phyloP scores from a whole-genome alignment of 2,888 invertebrate genomes.

The Synanthedon andrenaeformis region DNA sequence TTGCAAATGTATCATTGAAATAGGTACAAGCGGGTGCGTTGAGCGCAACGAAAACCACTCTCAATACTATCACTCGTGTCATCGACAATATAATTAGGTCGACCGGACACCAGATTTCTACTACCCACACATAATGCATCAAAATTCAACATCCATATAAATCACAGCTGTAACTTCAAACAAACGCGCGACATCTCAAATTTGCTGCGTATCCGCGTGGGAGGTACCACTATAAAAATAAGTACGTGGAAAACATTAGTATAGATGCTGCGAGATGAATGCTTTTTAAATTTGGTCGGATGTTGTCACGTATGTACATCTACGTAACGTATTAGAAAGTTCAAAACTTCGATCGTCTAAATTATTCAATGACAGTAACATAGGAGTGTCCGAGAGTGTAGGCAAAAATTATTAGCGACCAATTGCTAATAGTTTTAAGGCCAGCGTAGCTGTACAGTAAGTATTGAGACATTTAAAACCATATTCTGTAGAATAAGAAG shows the following conservation, averaged over 20 bases:
- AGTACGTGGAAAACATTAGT: background rate
- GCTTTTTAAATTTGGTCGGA: slow-evolving; percentile 10
- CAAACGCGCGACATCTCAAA: slow-evolving; percentile 26
- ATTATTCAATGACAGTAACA: background rate
- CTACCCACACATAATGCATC: slow-evolving; percentile 32
- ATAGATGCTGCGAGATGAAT: slow-evolving; percentile 5
- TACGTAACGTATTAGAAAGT: slow-evolving; percentile 19
- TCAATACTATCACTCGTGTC: slow-evolving; percentile 51
- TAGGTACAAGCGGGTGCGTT: slow-evolving; percentile 13
- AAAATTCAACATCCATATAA: slow-evolving; percentile 31
- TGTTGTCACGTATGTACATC: slow-evolving; percentile 10
- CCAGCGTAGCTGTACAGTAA: background rate
- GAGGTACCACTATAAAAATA: slow-evolving; percentile 14
- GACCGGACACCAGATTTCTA: slow-evolving; percentile 49
- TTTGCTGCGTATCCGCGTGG: slow-evolving; percentile 26
- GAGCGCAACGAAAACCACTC: slow-evolving; percentile 24
- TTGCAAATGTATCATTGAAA: too few species aligned
- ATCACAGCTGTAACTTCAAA: slow-evolving; percentile 21
- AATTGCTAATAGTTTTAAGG: background rate
- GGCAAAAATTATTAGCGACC: slow-evolving; percentile 10
- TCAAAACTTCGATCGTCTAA: slow-evolving; percentile 5
- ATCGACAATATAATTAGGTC: slow-evolving; percentile 51
- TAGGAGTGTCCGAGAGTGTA: slow-evolving; percentile 11
- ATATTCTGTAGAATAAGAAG: background rate
- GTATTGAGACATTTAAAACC: too few species aligned